phyloP scores from a whole-genome alignment of 2,113 vertebrate genomes.

The Oncorhynchus kisutch region DNA sequence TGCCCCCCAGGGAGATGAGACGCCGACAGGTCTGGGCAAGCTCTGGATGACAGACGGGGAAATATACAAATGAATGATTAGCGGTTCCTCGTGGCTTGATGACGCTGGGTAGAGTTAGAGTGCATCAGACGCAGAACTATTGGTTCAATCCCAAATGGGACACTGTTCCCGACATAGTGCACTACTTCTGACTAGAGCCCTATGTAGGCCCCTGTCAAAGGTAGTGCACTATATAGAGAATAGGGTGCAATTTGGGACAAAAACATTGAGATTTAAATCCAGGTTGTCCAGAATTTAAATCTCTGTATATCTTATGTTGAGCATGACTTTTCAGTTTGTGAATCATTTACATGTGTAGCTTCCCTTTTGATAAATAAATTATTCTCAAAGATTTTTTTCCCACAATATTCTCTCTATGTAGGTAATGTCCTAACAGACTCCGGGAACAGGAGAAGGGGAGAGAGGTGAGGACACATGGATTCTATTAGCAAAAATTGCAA shows the following conservation, averaged over 20 bases:
- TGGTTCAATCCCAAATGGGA: too few relatives aligned
- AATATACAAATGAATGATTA: background rate
- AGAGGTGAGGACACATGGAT: slow-evolving; percentile 13
- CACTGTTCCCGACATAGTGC: too few relatives aligned
- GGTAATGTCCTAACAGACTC: background rate
- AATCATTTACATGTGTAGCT: background rate
- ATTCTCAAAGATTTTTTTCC: background rate
- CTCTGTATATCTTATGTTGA: background rate
- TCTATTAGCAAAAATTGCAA: slow-evolving; percentile 6
- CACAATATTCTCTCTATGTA: background rate
- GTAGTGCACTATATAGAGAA: too few relatives aligned
- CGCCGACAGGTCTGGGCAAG: slow-evolving; percentile 58
- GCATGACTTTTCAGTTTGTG: background rate
- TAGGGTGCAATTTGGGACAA: background rate
- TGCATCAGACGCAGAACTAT: background rate
- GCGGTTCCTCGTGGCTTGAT: background rate
- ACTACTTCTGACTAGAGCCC: too few relatives aligned
- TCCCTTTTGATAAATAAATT: background rate
- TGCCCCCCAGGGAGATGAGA: slow-evolving; percentile 27
- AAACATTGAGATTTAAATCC: background rate
- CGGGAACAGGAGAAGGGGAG: background rate
- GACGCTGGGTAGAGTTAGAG: background rate
- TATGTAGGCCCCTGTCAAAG: too few relatives aligned
- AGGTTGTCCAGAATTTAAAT: background rate
- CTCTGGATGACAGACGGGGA: background rate